Percentiles rank a stretch among this genome's conserved stretches.
Evolutionary conservation across 2,113 vertebrate species (phyloP).

Genomic region (Sapayoa aenigma): DNA sequence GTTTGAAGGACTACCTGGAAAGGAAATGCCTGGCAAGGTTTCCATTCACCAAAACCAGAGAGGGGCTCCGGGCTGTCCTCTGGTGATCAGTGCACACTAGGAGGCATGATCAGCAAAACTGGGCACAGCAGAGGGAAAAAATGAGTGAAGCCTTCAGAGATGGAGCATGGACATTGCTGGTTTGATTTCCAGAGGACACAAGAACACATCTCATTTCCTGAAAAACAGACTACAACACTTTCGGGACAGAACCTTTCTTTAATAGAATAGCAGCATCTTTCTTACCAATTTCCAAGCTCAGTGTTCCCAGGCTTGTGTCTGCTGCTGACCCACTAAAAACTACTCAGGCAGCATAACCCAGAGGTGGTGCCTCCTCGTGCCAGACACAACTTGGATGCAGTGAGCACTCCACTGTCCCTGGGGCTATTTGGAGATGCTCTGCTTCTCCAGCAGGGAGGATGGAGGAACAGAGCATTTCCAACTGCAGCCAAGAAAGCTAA

Average conservation of each 20-base stretch:
- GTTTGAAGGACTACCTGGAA: neutral
- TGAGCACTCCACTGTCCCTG: neutral
- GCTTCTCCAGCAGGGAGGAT: neutral
- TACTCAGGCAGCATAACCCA: neutral
- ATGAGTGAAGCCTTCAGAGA: neutral
- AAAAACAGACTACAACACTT: neutral
- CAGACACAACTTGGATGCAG: neutral
- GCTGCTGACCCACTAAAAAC: neutral
- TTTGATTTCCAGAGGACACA: neutral
- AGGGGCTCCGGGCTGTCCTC: neutral
- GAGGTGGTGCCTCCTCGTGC: neutral
- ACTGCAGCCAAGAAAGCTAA: slow-evolving; percentile 43
- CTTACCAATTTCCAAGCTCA: neutral
- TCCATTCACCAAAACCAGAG: neutral
- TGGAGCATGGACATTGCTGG: neutral
- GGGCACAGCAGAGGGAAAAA: neutral
- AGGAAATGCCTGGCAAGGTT: neutral
- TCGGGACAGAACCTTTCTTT: neutral
- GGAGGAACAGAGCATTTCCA: slow-evolving; percentile 24
- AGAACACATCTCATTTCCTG: neutral
- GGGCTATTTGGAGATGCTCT: slow-evolving; percentile 38
- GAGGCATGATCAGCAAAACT: neutral
- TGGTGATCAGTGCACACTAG: neutral
- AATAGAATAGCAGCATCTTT: neutral
- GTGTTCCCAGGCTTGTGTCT: neutral